A percentile compares a stretch with the other conserved stretches of the same genome.
Evolutionary conservation across 2,113 vertebrate genomes (phyloP).

Genomic region (Ictalurus punctatus): DNA sequence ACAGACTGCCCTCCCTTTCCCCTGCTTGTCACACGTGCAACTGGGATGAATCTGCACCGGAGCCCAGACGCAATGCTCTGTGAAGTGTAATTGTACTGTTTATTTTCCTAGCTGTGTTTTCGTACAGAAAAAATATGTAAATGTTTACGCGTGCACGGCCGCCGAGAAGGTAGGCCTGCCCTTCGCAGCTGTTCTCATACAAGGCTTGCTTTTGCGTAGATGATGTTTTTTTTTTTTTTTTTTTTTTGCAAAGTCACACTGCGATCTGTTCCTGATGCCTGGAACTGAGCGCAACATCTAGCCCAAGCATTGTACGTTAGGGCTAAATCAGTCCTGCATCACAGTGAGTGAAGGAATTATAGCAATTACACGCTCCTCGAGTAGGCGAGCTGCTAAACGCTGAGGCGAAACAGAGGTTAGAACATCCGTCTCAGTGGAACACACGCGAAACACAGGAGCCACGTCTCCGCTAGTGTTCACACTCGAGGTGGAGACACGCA

Average conservation of each 20-base stretch:
- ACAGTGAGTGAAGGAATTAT: background rate
- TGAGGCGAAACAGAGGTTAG: constrained; percentile 12
- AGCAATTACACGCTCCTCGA: background rate
- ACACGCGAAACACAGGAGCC: constrained; percentile 35
- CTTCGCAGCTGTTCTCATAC: constrained; percentile 32
- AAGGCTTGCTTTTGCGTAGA: constrained; percentile 14
- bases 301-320: constrained; percentile 49
- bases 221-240: background rate
- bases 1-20: constrained; percentile 23
- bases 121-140: constrained; percentile 54
- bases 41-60: constrained; percentile 23
- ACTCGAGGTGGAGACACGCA: constrained; percentile 32
- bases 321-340: constrained; percentile 48
- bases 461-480: constrained; percentile 2
- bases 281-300: constrained; percentile 43
- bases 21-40: constrained; percentile 12
- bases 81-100: constrained; percentile 52
- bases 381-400: background rate
- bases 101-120: constrained; percentile 55
- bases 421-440: constrained; percentile 19
- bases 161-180: constrained; percentile 20
- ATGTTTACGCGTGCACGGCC: constrained; percentile 55
- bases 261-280: constrained; percentile 45
- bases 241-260: constrained; percentile 33
- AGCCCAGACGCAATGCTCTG: constrained; percentile 47